A percentile compares a stretch with the other conserved stretches of the same genome.
These are phyloP conservation scores for Myripristis murdjan DNA, from an alignment of 2,797 vertebrate species.

Conservation along the genomic window DNA sequence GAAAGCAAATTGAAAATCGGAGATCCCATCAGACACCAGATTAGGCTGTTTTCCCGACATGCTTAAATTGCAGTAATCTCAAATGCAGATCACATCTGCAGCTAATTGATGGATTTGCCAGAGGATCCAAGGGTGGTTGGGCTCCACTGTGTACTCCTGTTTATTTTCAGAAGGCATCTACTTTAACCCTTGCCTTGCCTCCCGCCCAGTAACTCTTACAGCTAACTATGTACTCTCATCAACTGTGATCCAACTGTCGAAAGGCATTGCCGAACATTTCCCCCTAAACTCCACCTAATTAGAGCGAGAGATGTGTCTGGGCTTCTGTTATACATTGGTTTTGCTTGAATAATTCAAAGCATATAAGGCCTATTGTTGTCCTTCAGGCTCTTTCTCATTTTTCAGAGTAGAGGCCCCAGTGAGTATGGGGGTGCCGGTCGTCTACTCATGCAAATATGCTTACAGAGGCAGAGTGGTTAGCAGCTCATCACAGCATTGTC, in stretches of 20 bases:
- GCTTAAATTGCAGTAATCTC: conserved; percentile 85
- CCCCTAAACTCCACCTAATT: conserved; percentile 67
- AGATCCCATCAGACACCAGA: conserved; percentile 80
- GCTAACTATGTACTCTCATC: conserved; percentile 51
- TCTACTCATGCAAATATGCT: conserved; percentile 60
- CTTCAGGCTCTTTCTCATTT: conserved; percentile 50
- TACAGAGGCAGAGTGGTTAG: conserved; percentile 48
- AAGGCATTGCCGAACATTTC: conserved; percentile 64
- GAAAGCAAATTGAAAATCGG: conserved; percentile 80
- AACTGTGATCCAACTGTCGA: conserved; percentile 67
- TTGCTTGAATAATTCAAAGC: conserved; percentile 82
- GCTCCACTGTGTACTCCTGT: conserved; percentile 76
- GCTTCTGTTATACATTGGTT: conserved; percentile 62
- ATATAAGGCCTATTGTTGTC: conserved; percentile 61
- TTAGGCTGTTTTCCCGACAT: conserved; percentile 80
- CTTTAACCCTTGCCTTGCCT: conserved; percentile 75
- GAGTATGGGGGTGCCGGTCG: conserved; percentile 27
- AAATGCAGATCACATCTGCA: conserved; percentile 87
- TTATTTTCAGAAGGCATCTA: conserved; percentile 81
- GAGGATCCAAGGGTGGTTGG: conserved; percentile 78
- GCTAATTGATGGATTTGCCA: conserved; percentile 88
- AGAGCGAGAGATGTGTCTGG: conserved; percentile 52
- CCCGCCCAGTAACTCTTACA: conserved; percentile 33
- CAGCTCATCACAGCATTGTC: conserved; percentile 61
- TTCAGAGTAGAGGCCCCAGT: conserved; percentile 38